Evolutionary conservation across 2,888 invertebrate genomes (phyloP).

Genomic region (Laspeyria flexula): DNA sequence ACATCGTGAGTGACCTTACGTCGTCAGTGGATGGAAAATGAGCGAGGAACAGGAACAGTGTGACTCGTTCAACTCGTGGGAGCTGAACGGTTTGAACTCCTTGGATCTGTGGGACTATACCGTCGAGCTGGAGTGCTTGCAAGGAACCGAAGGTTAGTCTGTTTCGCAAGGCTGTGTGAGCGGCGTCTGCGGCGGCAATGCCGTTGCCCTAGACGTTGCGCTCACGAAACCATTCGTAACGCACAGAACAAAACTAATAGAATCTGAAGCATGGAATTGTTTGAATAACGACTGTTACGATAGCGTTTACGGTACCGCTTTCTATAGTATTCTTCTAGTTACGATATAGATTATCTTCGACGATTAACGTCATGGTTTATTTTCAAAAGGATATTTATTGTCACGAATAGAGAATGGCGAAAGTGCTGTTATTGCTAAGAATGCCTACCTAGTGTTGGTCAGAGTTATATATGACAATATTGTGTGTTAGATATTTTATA

Average conservation of each 20-base stretch:
- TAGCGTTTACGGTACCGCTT: conserved; percentile 46
- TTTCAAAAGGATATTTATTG: conserved; percentile 33
- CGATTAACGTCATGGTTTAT: conserved; percentile 29
- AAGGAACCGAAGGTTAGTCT: conserved; percentile 90
- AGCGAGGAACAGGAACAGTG: conserved; percentile 77
- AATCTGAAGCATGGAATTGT: conserved; percentile 62
- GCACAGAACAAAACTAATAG: conserved; percentile 55
- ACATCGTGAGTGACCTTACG: conserved; percentile 61
- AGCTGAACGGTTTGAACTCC: conserved; percentile 87
- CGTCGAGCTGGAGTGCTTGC: conserved; percentile 92
- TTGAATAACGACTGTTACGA: conserved; percentile 51
- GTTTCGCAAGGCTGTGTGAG: conserved; percentile 74
- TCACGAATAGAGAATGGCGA: conserved; percentile 13
- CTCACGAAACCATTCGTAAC: conserved; percentile 53
- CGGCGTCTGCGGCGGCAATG: conserved; percentile 43
- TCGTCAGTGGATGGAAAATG: conserved; percentile 65
- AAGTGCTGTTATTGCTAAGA: conserved; percentile 14
- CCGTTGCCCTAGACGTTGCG: conserved; percentile 38
- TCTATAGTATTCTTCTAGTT: conserved; percentile 37
- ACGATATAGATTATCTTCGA: conserved; percentile 32
- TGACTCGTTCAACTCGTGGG: conserved; percentile 82
- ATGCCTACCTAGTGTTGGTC: no score
- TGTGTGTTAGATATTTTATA: no score
- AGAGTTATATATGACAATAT: no score
- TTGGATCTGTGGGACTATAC: conserved; percentile 95